Evolutionary conservation across 1,140 invertebrate genomes (phyloP).

Genomic region (Arion vulgaris): DNA sequence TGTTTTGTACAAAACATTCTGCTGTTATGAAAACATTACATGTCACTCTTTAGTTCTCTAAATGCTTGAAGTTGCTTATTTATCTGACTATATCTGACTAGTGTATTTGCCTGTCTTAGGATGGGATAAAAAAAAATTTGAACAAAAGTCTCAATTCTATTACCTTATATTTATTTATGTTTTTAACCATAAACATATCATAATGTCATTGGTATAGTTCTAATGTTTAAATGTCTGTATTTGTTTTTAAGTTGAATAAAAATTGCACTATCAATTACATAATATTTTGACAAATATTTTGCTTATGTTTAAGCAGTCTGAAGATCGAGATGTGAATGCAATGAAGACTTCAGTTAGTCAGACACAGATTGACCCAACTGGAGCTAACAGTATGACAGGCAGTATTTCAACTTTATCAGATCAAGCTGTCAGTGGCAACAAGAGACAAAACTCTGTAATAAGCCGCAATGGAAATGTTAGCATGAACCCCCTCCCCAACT

Average conservation of each 20-base stretch:
- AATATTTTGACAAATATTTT: background rate
- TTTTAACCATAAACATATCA: too few relatives aligned
- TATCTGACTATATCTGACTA: too few relatives aligned
- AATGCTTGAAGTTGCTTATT: too few relatives aligned
- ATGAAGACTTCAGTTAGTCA: background rate
- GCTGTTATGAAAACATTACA: too few relatives aligned
- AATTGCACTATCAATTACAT: background rate
- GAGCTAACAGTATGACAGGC: background rate
- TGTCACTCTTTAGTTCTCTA: too few relatives aligned
- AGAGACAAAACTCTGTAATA: constrained; percentile 47
- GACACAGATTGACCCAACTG: background rate
- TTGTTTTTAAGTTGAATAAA: background rate
- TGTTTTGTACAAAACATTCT: too few relatives aligned
- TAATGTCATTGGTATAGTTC: background rate
- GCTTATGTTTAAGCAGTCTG: background rate
- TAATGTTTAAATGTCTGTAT: background rate
- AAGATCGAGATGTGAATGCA: background rate
- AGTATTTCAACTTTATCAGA: background rate
- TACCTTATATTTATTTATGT: too few relatives aligned
- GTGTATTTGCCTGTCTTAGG: too few relatives aligned
- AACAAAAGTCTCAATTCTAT: too few relatives aligned
- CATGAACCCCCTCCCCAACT: constrained; percentile 28
- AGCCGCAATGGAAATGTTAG: constrained; percentile 23
- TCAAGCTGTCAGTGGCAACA: constrained; percentile 10
- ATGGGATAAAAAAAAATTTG: too few relatives aligned